Base-by-base conservation (phyloP, 2,888 invertebrate species). In the Mamestra brassicae region DNA sequence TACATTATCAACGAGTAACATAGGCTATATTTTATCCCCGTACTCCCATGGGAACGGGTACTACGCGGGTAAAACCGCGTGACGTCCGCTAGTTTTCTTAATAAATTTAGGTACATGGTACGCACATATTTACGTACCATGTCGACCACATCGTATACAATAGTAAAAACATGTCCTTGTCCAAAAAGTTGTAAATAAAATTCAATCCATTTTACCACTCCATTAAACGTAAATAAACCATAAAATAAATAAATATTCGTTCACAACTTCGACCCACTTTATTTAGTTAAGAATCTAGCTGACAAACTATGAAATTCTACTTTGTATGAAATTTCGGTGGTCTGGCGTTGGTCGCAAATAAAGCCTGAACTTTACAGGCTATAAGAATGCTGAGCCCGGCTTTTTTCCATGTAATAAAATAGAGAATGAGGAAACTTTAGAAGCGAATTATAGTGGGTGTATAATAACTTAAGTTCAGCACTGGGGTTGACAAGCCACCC, bases 371-470 rank as follows among this genome's bases (percentile, higher is more conserved):
- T 81, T 79, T 79, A 83, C 80, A 83, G 78, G 66, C 71, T 66
- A 57, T 71, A 68, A 71, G 55, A 72, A 54, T 57, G 80, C 80
- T 79, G 66, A 83, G 69, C 80, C 50, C 62, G 50, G 71, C 67
- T 74, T 83, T 74, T 68, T 74, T 61, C 68, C 36, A 38, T 63
- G 63, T 68, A 68, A 79, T 79, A 83, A 83, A 79, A 79, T 79
- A 62, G 50, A 63, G 67, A 70, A 78, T 78, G 57, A 71, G 68
- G 68, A 62, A 66, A 83, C 57, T 80, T 64, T 81, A 63, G 36
- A 69, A 58, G 38, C 64, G 55, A 67, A 79, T 55, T 67, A 60
- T 67, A 60, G 66, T 68, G 52, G 57, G 13, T 52, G 55, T 63
- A 55, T 68, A 63, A 79, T 78, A 75, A 78, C 38, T 74, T 62